Base-by-base conservation (phyloP, 2,797 vertebrate species). In the Acanthopagrus latus region DNA sequence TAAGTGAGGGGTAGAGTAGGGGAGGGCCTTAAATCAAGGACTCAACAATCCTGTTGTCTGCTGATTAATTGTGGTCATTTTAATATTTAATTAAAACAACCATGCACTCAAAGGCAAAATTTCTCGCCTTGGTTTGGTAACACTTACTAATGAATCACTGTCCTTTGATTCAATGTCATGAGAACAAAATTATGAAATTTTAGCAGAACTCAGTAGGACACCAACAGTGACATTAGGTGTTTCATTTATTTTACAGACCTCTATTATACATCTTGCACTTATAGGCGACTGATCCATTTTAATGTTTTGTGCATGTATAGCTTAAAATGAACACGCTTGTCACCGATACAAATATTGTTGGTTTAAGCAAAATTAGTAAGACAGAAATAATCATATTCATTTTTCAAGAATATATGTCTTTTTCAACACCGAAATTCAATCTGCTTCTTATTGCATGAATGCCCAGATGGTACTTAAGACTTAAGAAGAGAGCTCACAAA, bases 41-140 rank as follows among this genome's bases (percentile, higher is more conserved):
- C 67, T 69, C 69, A 76, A 69, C 67, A 65, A 38, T 76, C 7
- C n/a, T 64, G 54, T 73, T 77, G 47, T 64, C 62, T 62, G 27
- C 67, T 69, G 74, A 90, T 80, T 87, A 71, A 83, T 78, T 80
- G 73, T 66, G 80, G 78, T 78, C 38, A 78, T 85, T 85, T 71
- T 84, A 27, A 82, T 70, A 73, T 81, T 78, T 74, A 76, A 87
- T 90, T 85, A 80, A 88, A 85, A 76, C 74, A 81, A 78, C 65
- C 47, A 14, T 58, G 52, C 38, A 54, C 23, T 43, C n/a, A 59
- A 75, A 64, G 51, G 56, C 60, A 55, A 44, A 48, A 58, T 33
- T 14, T n/a, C 17, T 25, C 25, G 0, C 43, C 66, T 6, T 20
- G 65, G 46, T 68, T 50, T 44, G 38, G 54, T 13, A 14, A 17